These are phyloP conservation scores for Scaptomyza hsui DNA, from an alignment of 1,140 invertebrate species.

Conservation along the genomic window DNA sequence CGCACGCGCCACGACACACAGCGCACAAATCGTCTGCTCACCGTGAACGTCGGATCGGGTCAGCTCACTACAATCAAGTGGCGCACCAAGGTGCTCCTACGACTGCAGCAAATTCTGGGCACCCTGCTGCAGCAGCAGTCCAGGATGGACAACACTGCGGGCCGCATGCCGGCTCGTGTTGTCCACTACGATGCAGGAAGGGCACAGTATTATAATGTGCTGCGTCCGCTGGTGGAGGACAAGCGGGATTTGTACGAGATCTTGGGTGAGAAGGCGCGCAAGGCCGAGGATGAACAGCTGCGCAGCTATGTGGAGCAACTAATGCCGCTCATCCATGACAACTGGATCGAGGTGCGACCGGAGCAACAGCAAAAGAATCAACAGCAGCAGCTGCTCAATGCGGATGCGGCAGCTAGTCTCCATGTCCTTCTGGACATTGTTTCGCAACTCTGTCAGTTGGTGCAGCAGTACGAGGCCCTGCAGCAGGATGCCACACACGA, in stretches of 20 bases:
- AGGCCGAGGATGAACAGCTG: conserved; percentile 44
- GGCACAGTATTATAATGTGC: conserved; percentile 58
- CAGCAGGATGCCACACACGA: conserved; percentile 67
- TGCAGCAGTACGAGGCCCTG: conserved; percentile 82
- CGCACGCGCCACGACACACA: conserved; percentile 87
- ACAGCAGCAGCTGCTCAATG: conserved; percentile 83
- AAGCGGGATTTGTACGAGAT: conserved; percentile 28
- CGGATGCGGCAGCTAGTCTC: conserved; percentile 86
- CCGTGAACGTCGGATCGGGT: conserved; percentile 83
- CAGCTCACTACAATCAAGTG: conserved; percentile 90
- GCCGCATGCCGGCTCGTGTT: not conserved
- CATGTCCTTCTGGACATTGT: conserved; percentile 86
- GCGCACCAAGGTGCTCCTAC: conserved; percentile 89
- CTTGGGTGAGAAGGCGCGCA: conserved; percentile 33
- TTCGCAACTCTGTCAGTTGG: conserved; percentile 85
- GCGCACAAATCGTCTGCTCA: conserved; percentile 87
- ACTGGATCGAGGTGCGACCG: conserved; percentile 89
- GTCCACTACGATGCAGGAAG: conserved; percentile 43
- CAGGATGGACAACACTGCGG: not conserved
- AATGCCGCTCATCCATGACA: conserved; percentile 89
- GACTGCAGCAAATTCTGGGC: conserved; percentile 87
- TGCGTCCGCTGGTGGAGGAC: conserved; percentile 19
- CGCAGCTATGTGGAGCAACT: conserved; percentile 86
- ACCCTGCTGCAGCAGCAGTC: conserved; percentile 77
- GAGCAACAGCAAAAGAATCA: conserved; percentile 67